These are phyloP conservation scores for Cyaniris semiargus DNA, from an alignment of 2,888 invertebrate species.

Conservation along the genomic window DNA sequence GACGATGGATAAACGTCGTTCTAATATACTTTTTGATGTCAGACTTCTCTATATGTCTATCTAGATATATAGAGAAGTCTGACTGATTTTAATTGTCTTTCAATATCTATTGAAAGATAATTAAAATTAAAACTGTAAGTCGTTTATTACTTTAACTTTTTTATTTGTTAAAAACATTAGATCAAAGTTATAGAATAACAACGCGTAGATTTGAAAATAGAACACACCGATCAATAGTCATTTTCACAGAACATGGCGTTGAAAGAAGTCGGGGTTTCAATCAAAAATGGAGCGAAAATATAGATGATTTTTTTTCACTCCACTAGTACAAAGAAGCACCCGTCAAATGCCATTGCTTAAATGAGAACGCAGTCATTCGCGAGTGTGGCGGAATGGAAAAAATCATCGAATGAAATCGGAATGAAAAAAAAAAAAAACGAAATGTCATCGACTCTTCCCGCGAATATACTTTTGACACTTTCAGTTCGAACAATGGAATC, in stretches of 20 bases:
- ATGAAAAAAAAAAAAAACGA: slow-evolving; percentile 50
- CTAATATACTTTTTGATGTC: neutral
- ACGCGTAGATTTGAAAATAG: slow-evolving; percentile 28
- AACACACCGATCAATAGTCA: slow-evolving; percentile 32
- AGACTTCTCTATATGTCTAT: neutral
- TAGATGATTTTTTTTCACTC: slow-evolving; percentile 54
- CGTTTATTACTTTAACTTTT: neutral
- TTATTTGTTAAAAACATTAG: neutral
- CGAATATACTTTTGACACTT: slow-evolving; percentile 42
- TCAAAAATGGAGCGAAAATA: slow-evolving; percentile 66
- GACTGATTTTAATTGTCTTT: no score
- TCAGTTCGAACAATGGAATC: slow-evolving; percentile 27
- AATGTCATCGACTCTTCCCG: slow-evolving; percentile 62
- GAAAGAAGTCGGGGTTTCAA: slow-evolving; percentile 59
- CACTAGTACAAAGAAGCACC: slow-evolving; percentile 63
- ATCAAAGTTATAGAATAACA: slow-evolving; percentile 10
- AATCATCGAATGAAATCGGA: slow-evolving; percentile 68
- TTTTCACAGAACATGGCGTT: slow-evolving; percentile 35
- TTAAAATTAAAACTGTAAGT: neutral
- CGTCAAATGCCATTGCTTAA: slow-evolving; percentile 78
- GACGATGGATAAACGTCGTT: neutral
- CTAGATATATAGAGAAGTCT: no score
- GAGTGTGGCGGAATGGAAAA: slow-evolving; percentile 73
- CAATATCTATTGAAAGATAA: neutral
- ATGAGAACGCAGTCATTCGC: slow-evolving; percentile 76